These are phyloP conservation scores for Parazoanthus atlanticus DNA, from an alignment of 92 coral and sea anemone species.

Conservation along the genomic window DNA sequence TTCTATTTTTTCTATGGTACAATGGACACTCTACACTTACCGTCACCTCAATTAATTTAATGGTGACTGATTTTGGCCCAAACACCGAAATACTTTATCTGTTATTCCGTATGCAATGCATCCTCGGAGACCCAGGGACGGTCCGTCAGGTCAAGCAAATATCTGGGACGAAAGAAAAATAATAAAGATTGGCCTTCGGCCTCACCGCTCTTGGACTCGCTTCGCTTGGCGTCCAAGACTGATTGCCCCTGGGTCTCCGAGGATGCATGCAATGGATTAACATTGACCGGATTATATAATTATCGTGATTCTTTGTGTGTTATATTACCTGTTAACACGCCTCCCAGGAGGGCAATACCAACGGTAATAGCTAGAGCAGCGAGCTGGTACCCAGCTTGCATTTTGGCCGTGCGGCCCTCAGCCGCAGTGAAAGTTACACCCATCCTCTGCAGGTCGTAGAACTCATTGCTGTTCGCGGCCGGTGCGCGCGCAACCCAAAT, in stretches of 20 bases:
- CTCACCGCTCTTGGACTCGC: too few species aligned
- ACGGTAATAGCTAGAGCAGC: conserved; percentile 73
- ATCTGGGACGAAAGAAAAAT: too few species aligned
- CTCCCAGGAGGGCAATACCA: conserved; percentile 79
- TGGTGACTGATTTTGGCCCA: neutral
- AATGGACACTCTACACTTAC: too few species aligned
- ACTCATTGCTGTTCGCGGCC: neutral
- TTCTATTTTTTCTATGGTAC: too few species aligned
- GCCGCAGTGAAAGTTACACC: conserved; percentile 61
- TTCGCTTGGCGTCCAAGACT: too few species aligned
- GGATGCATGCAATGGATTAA: neutral
- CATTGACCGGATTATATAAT: neutral
- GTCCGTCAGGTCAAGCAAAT: too few species aligned
- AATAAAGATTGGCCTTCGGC: too few species aligned
- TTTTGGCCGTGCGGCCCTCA: conserved; percentile 69
- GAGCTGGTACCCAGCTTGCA: conserved; percentile 87
- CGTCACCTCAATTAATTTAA: neutral
- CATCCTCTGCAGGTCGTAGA: conserved; percentile 31
- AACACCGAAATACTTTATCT: too few species aligned
- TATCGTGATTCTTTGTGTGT: neutral
- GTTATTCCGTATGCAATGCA: neutral
- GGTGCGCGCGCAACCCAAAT: conserved; percentile 29
- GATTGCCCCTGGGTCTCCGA: too few species aligned
- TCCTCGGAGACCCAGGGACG: too few species aligned
- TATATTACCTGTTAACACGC: conserved; percentile 72